Conservation (phyloP, 2,113 vertebrate species). For the Benitochromis conjunctus region DNA sequence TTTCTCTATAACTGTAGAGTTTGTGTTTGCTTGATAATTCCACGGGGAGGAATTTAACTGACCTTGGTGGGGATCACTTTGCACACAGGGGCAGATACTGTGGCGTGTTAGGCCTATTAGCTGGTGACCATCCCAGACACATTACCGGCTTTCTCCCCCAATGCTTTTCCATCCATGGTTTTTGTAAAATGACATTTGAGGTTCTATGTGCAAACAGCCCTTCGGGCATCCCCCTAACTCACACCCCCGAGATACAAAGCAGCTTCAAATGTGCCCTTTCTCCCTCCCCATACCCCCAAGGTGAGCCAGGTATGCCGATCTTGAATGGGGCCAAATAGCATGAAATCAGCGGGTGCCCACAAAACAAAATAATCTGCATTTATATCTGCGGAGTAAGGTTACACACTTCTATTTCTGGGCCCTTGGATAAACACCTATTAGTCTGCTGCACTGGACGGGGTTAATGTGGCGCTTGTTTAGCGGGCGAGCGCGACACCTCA, state of each 20-base stretch:
- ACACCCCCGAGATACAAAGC: constrained; percentile 22
- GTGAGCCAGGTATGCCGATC: constrained; percentile 34
- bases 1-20: constrained; percentile 41
- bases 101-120: constrained; percentile 35
- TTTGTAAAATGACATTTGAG: constrained; percentile 60
- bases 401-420: constrained; percentile 62
- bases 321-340: constrained; percentile 53
- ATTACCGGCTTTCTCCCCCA: constrained; percentile 2
- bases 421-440: constrained; percentile 70
- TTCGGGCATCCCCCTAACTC: constrained; percentile 36
- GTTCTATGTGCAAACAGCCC: constrained; percentile 64
- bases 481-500: constrained; percentile 51
- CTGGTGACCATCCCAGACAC: constrained; percentile 35
- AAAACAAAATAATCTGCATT: constrained; percentile 70
- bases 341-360: constrained; percentile 61
- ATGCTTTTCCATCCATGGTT: constrained; percentile 48
- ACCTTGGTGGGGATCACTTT: constrained; percentile 62
- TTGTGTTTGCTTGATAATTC: constrained; percentile 53
- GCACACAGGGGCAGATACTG: constrained; percentile 58
- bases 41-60: constrained; percentile 46
- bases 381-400: constrained; percentile 60
- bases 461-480: constrained; percentile 68
- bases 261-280: constrained; percentile 55
- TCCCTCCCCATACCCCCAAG: constrained; percentile 26
- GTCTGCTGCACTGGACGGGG: constrained; percentile 40